Evolutionary conservation across 2,888 invertebrate genomes (phyloP).

Genomic region (Cheilosia urbana): DNA sequence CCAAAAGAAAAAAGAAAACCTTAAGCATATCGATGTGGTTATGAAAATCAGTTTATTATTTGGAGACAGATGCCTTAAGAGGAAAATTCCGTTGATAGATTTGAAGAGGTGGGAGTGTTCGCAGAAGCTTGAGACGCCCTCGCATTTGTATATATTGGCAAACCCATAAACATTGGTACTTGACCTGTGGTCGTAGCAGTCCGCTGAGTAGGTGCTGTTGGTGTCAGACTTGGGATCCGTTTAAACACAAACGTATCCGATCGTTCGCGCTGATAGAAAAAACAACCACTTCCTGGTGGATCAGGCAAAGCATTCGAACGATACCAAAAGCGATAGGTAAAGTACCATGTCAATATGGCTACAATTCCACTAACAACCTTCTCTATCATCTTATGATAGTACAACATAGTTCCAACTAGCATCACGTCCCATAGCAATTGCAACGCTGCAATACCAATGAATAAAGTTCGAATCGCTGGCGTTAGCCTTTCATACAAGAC

Average conservation of each 20-base stretch:
- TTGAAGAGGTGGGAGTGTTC: constrained; percentile 3
- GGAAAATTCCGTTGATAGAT: constrained; percentile 48
- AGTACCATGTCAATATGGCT: constrained; percentile 95
- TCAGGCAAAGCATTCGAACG: constrained; percentile 87
- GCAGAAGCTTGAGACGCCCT: constrained; percentile 73
- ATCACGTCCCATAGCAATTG: constrained; percentile 97
- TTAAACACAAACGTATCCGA: constrained; percentile 80
- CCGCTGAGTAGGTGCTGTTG: constrained; percentile 80
- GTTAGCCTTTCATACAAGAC: constrained; percentile 91
- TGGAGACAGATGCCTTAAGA: constrained; percentile 25
- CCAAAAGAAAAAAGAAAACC: constrained; percentile 39
- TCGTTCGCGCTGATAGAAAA: constrained; percentile 88
- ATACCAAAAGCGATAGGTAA: constrained; percentile 93
- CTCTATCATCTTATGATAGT: constrained; percentile 98
- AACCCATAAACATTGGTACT: constrained; percentile 90
- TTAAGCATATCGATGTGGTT: neutral
- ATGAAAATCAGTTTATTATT: constrained; percentile 33
- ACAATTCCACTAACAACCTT: constrained; percentile 95
- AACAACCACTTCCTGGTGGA: constrained; percentile 91
- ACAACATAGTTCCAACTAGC: constrained; percentile 95
- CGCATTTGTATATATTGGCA: constrained; percentile 87
- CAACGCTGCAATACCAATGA: constrained; percentile 91
- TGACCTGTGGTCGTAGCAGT: constrained; percentile 79
- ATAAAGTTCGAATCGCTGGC: constrained; percentile 90
- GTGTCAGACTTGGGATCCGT: constrained; percentile 78